Evolutionary conservation across 1,140 invertebrate genomes (phyloP), one percentile per base, ranked within the genome.

Genomic region (Palaemon carinicauda): DNA sequence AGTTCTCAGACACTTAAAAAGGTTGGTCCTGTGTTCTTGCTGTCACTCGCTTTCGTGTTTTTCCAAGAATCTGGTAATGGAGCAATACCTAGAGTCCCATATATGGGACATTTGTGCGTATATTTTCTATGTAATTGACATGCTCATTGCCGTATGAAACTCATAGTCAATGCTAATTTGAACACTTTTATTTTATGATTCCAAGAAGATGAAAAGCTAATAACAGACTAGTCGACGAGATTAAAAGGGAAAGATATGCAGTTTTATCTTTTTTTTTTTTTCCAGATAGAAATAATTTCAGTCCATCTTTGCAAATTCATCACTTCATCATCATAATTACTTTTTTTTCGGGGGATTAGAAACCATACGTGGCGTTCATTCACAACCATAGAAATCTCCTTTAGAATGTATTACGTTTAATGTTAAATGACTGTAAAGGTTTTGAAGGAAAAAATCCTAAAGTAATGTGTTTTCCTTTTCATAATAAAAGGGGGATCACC

Each of bases 151-250:
- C 31, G 19, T 9, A 27, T 50, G 21, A 21, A 24, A 27, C 69
- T 52, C 41, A 27, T 51, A 17, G 31, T 24, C 21, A 24, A 12
- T 53, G 15, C 21, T 73, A 17, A 69, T 52, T 51, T 50, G n/a
- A 24, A 27, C 65, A 56, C 27, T 27, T 69, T 53, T 33, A 21
- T 53, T 33, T 33, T 53, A 56, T 53, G 21, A n/a, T 54, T 50
- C 29, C 82, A 31, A 15, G 50, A 77, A 83, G 71, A 83, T 75
- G 82, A 83, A 54, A 27, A 74, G 73, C 71, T 56, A 71, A 83
- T 77, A 83, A 52, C 75, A 75, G 56, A 56, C 82, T 83, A 83
- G 82, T 83, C 82, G 82, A 83, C 82, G 82, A 83, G 82, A 83
- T 83, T 83, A 52, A 41, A 41, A 75, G 60, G 74, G 74, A 83